phyloP scores from a whole-genome alignment of 2,888 invertebrate species.

The Helleia helle region DNA sequence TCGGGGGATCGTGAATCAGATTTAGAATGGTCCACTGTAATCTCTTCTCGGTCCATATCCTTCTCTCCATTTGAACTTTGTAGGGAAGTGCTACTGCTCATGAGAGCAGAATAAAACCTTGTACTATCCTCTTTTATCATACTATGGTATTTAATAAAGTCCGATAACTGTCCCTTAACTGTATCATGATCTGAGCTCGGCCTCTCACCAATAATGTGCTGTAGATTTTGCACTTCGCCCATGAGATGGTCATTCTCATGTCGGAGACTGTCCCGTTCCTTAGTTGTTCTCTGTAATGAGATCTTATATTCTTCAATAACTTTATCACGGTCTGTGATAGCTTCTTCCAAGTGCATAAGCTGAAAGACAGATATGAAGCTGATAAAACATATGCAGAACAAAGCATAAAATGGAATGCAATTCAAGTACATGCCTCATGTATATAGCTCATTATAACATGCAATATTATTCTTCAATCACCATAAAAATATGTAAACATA shows the following conservation, averaged over 20 bases:
- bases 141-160: conserved; percentile 58
- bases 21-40: conserved; percentile 55
- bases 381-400: conserved; percentile 22
- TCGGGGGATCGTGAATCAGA: conserved; percentile 52
- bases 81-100: conserved; percentile 52
- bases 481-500: background rate
- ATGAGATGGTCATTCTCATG: conserved; percentile 76
- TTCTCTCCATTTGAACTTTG: conserved; percentile 60
- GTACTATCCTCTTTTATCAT: conserved; percentile 59
- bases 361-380: conserved; percentile 65
- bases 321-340: conserved; percentile 79
- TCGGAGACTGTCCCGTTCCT: conserved; percentile 75
- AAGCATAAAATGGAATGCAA: background rate
- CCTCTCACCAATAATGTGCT: conserved; percentile 43
- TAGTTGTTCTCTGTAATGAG: conserved; percentile 79
- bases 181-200: conserved; percentile 52
- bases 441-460: background rate
- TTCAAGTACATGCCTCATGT: background rate
- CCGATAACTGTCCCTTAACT: conserved; percentile 55
- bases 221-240: conserved; percentile 71
- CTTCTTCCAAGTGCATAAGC: conserved; percentile 82
- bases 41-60: conserved; percentile 66
- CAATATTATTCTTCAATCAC: background rate
- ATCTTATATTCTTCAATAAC: conserved; percentile 81
- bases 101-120: conserved; percentile 56